phyloP scores from a whole-genome alignment of 1,140 invertebrate genomes.

The Scaptomyza graminum region DNA sequence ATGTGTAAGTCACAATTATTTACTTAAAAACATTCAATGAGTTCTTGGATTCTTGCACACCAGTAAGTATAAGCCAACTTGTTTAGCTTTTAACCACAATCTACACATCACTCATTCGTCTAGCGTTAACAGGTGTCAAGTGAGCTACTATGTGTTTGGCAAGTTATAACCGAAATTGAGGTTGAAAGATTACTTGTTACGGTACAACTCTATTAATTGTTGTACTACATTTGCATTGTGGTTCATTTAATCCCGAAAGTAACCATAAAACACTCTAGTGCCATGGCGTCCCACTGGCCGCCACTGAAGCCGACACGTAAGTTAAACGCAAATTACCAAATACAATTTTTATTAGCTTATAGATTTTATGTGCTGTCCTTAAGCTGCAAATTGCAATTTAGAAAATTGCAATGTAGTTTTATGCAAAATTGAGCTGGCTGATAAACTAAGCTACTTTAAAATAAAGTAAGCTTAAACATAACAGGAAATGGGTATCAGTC shows the following conservation, averaged over 20 bases:
- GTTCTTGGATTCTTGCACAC: no score
- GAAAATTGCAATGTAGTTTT: not conserved
- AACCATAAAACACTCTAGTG: no score
- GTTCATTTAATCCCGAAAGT: no score
- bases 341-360: no score
- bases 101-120: not conserved
- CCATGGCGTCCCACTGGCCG: no score
- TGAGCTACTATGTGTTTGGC: no score
- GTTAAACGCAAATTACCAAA: no score
- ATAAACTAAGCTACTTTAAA: not conserved
- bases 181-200: not conserved
- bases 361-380: not conserved
- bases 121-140: constrained; percentile 21
- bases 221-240: no score
- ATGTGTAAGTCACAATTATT: not conserved
- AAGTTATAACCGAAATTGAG: not conserved
- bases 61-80: constrained; percentile 12
- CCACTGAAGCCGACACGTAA: no score
- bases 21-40: not conserved
- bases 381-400: not conserved
- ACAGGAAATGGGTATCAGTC: constrained; percentile 36
- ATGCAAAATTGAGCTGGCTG: not conserved
- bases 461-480: constrained; percentile 6
- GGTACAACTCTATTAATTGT: no score
- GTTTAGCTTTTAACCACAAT: not conserved